These are phyloP conservation scores for Rhabdornis inornatus DNA, from an alignment of 2,113 vertebrate genomes.

Conservation along the genomic window DNA sequence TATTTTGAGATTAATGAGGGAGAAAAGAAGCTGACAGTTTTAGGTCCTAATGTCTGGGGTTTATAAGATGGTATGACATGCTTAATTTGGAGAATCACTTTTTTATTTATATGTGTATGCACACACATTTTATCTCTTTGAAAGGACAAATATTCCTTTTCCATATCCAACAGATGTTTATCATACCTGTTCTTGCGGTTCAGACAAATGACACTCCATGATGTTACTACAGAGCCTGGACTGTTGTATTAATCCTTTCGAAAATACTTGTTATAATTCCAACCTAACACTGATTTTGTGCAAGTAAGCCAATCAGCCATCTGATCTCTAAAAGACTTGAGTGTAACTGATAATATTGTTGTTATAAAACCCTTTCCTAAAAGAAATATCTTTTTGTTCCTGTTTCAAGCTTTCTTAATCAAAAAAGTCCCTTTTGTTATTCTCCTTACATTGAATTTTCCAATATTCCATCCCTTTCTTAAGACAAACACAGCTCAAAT, in stretches of 20 bases:
- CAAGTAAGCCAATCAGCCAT: background rate
- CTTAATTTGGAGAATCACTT: slow-evolving; percentile 24
- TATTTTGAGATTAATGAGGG: slow-evolving; percentile 37
- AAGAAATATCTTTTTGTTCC: background rate
- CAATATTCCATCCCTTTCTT: background rate
- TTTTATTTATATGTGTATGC: background rate
- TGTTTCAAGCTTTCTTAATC: background rate
- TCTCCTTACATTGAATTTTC: background rate
- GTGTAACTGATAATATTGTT: background rate
- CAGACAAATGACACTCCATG: background rate
- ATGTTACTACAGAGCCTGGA: background rate
- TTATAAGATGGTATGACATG: slow-evolving; percentile 15
- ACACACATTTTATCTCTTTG: background rate
- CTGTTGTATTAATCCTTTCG: background rate
- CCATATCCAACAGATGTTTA: background rate
- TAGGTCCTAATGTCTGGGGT: slow-evolving; percentile 3
- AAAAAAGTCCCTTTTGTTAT: background rate
- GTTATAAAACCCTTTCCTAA: background rate
- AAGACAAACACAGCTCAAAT: background rate
- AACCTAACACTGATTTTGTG: background rate
- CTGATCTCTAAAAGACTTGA: background rate
- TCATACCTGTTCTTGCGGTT: background rate
- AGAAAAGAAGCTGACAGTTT: slow-evolving; percentile 34
- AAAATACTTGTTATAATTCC: background rate
- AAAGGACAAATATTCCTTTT: slow-evolving; percentile 1